These are phyloP conservation scores for Calliopsis andreniformis DNA, from an alignment of 1,140 invertebrate species.

Conservation along the genomic window DNA sequence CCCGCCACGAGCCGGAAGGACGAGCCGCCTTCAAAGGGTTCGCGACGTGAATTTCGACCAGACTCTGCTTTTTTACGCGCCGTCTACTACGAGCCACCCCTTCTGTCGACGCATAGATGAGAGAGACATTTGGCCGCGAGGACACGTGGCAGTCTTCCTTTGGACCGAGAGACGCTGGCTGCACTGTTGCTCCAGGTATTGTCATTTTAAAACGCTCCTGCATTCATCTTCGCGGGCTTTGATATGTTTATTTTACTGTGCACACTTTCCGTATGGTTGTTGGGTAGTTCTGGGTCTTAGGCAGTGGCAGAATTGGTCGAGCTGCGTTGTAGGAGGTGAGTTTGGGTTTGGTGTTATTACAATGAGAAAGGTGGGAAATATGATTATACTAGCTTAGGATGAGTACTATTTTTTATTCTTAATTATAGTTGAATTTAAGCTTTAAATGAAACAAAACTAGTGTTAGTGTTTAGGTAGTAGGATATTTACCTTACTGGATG, in stretches of 20 bases:
- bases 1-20: conserved; percentile 65
- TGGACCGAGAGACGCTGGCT: not conserved
- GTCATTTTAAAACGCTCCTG: not conserved
- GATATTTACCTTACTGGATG: too few species aligned
- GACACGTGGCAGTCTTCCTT: not conserved
- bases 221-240: not conserved
- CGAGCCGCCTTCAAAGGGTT: conserved; percentile 24
- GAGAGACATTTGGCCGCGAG: not conserved
- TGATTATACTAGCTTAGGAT: too few species aligned
- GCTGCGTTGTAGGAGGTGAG: too few species aligned
- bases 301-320: too few species aligned
- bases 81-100: too few species aligned
- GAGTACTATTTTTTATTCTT: too few species aligned
- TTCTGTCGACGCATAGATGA: conserved; percentile 7
- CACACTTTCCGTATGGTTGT: not conserved
- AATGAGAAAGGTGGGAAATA: too few species aligned
- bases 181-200: not conserved
- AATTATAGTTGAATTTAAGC: too few species aligned
- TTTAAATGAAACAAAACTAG: too few species aligned
- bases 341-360: too few species aligned
- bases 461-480: too few species aligned
- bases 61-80: not conserved
- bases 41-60: conserved; percentile 34
- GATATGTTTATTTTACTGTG: conserved; percentile 1
- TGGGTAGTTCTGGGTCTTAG: too few species aligned